Conservation (phyloP, 2,113 vertebrate species). For the Callopanchax toddi region DNA sequence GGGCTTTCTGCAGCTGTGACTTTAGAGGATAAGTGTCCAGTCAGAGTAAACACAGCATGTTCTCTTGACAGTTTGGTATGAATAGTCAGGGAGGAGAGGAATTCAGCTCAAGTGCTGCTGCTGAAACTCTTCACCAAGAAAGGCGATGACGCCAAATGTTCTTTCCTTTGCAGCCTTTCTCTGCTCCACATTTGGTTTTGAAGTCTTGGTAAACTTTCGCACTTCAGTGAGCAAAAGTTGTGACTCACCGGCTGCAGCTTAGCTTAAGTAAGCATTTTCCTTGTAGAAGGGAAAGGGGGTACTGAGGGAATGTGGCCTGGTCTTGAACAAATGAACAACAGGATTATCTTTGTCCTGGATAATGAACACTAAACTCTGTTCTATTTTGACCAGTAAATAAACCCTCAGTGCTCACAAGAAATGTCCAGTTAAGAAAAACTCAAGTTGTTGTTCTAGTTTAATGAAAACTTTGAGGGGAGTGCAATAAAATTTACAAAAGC, state of each 20-base stretch:
- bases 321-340: slow-evolving; percentile 36
- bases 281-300: slow-evolving; percentile 29
- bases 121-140: slow-evolving; percentile 53
- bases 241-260: slow-evolving; percentile 40
- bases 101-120: slow-evolving; percentile 48
- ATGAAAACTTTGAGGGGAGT: no score
- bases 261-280: slow-evolving; percentile 54
- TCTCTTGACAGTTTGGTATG: slow-evolving; percentile 42
- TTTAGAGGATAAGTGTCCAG: slow-evolving; percentile 40
- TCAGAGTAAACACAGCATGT: slow-evolving; percentile 46
- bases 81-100: slow-evolving; percentile 54
- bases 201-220: slow-evolving; percentile 73
- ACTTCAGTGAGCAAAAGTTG: slow-evolving; percentile 52
- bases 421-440: slow-evolving; percentile 5
- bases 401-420: background rate
- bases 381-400: slow-evolving; percentile 15
- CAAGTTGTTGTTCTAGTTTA: background rate
- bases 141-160: slow-evolving; percentile 23
- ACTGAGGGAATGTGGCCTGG: slow-evolving; percentile 43
- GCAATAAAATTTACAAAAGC: no score
- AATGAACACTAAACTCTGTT: slow-evolving; percentile 17
- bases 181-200: slow-evolving; percentile 31
- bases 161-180: slow-evolving; percentile 24
- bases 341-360: slow-evolving; percentile 29
- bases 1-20: slow-evolving; percentile 24